These are phyloP conservation scores for Idris sp. DNA, from an alignment of 1,140 invertebrate genomes.

Conservation along the genomic window DNA sequence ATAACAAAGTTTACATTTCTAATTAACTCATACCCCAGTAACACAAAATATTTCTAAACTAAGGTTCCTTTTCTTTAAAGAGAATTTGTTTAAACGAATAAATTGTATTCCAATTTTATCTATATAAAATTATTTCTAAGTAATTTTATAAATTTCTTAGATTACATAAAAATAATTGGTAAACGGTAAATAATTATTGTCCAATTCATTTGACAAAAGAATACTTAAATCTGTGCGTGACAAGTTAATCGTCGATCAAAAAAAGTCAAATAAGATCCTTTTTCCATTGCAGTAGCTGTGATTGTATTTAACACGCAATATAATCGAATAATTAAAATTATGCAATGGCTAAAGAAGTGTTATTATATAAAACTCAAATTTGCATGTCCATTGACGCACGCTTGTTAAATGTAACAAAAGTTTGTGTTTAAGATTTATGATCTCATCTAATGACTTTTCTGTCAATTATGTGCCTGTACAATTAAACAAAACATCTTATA, in stretches of 20 bases:
- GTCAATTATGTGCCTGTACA: conserved; percentile 5
- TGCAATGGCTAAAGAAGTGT: conserved; percentile 23
- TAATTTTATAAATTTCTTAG: no score
- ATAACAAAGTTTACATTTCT: neutral
- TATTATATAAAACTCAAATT: conserved; percentile 25
- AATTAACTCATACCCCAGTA: no score
- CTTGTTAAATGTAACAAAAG: conserved; percentile 25
- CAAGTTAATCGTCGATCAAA: neutral
- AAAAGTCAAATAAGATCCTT: no score
- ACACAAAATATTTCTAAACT: no score
- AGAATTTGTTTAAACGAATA: no score
- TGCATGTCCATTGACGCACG: conserved; percentile 19
- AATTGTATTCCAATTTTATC: no score
- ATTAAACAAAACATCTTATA: no score
- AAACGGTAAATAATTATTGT: no score
- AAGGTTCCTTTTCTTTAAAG: neutral
- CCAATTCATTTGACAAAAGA: no score
- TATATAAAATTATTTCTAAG: no score
- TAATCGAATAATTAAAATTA: conserved; percentile 28
- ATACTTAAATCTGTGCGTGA: neutral
- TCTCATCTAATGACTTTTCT: conserved; percentile 16
- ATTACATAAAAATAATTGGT: no score
- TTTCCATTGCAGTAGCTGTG: neutral
- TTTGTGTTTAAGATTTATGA: conserved; percentile 19
- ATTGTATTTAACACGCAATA: conserved; percentile 3